phyloP scores from a whole-genome alignment of 2,113 vertebrate genomes.

The Neolamprologus toae region DNA sequence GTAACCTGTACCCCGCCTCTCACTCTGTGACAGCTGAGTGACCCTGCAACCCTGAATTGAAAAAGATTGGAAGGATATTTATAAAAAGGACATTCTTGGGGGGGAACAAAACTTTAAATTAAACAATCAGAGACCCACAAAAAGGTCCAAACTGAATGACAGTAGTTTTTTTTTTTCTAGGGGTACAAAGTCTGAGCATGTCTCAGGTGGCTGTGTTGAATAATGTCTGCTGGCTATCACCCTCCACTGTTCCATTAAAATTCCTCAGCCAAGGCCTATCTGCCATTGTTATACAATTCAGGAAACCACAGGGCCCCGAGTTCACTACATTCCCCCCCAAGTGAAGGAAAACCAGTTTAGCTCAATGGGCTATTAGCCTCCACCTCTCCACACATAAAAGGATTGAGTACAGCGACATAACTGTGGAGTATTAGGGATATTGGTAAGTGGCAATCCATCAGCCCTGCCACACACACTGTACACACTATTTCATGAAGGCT shows the following conservation, averaged over 20 bases:
- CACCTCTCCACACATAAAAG: not conserved
- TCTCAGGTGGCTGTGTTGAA: not conserved
- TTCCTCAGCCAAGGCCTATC: not conserved
- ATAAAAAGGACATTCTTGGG: not conserved
- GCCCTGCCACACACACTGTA: not conserved
- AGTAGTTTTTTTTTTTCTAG: not conserved
- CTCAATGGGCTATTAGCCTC: slow-evolving; percentile 33
- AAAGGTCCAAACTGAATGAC: not conserved
- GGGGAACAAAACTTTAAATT: not conserved
- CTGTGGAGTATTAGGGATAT: not conserved
- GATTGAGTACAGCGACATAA: not conserved
- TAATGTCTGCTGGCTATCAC: not conserved
- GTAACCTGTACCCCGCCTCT: not conserved
- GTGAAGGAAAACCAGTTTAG: slow-evolving; percentile 34
- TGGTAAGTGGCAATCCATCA: slow-evolving; percentile 42
- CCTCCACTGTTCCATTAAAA: slow-evolving; percentile 1
- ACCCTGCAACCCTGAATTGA: not conserved
- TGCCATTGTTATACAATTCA: slow-evolving; percentile 7
- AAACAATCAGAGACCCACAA: not conserved
- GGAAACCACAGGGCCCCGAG: not conserved
- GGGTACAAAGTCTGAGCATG: not conserved
- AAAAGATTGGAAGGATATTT: not conserved
- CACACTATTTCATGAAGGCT: not conserved
- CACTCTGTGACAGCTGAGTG: not conserved
- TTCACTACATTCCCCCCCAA: not conserved